These are phyloP conservation scores for Meiosimyza decipiens DNA, from an alignment of 2,888 invertebrate species.

Conservation along the genomic window DNA sequence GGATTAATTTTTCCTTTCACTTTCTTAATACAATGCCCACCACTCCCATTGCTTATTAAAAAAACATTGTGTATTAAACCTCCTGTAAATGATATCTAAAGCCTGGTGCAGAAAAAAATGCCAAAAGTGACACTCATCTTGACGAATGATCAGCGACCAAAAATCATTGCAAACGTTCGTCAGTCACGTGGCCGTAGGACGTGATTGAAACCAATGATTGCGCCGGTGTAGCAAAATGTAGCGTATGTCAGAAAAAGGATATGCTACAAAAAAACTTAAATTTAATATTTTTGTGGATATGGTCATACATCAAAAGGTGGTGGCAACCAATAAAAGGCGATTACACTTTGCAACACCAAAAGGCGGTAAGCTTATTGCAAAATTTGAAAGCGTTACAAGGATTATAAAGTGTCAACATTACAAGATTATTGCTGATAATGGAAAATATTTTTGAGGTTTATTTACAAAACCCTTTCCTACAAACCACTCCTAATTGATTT, in stretches of 20 bases:
- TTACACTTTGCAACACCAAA: not conserved
- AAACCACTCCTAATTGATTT: too few species aligned
- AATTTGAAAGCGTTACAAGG: too few species aligned
- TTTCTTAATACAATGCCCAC: not conserved
- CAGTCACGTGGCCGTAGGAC: not conserved
- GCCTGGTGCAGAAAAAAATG: not conserved
- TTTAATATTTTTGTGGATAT: not conserved
- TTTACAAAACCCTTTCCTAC: too few species aligned
- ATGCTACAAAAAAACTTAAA: not conserved
- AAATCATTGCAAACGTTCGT: not conserved
- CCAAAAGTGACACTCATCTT: constrained; percentile 47
- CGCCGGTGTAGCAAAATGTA: not conserved
- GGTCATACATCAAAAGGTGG: not conserved
- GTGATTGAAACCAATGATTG: not conserved
- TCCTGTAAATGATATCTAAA: not conserved
- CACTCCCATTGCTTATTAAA: not conserved
- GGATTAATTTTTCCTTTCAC: not conserved
- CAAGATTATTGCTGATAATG: too few species aligned
- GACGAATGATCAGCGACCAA: constrained; percentile 45
- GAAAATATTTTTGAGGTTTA: too few species aligned
- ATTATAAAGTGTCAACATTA: too few species aligned
- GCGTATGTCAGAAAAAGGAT: not conserved
- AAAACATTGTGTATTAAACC: too few species aligned
- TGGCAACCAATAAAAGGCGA: not conserved
- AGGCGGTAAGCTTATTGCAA: too few species aligned